Percentiles rank a stretch among this genome's conserved stretches.
Evolutionary conservation across 2,797 vertebrate species (phyloP).

Genomic region (Apodemus agrarius): DNA sequence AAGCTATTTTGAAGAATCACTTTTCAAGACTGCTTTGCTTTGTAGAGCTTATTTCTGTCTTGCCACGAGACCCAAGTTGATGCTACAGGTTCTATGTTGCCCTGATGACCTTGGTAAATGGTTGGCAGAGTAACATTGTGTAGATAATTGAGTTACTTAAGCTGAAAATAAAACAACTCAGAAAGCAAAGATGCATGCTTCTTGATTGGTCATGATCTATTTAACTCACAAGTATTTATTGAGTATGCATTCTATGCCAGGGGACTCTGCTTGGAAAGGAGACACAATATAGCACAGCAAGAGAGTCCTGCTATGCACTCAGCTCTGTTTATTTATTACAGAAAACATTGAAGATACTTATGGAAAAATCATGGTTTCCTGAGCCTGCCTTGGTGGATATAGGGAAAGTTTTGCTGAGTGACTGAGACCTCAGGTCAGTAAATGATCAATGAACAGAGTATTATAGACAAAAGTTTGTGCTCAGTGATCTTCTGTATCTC

Average conservation of each 20-base stretch:
- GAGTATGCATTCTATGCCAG: not conserved
- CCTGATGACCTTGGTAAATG: not conserved
- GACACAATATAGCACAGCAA: not conserved
- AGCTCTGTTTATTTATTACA: not conserved
- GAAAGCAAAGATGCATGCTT: not conserved
- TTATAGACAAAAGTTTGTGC: not conserved
- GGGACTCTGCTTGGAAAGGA: not conserved
- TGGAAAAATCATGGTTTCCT: not conserved
- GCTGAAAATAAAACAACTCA: slow-evolving; percentile 1
- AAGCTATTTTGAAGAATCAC: not conserved
- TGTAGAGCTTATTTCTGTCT: not conserved
- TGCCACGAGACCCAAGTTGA: not conserved
- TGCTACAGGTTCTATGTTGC: not conserved
- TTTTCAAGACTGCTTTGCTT: not conserved
- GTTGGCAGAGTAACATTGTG: not conserved
- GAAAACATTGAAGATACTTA: not conserved
- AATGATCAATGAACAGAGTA: not conserved
- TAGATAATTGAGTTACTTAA: not conserved
- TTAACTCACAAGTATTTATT: not conserved
- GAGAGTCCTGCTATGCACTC: not conserved
- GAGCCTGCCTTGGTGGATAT: not conserved
- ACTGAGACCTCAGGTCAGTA: not conserved
- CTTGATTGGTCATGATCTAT: not conserved
- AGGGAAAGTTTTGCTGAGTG: not conserved
- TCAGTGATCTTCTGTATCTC: not conserved